Conservation (phyloP, 2,113 vertebrate genomes). For the Neomonachus schauinslandi region DNA sequence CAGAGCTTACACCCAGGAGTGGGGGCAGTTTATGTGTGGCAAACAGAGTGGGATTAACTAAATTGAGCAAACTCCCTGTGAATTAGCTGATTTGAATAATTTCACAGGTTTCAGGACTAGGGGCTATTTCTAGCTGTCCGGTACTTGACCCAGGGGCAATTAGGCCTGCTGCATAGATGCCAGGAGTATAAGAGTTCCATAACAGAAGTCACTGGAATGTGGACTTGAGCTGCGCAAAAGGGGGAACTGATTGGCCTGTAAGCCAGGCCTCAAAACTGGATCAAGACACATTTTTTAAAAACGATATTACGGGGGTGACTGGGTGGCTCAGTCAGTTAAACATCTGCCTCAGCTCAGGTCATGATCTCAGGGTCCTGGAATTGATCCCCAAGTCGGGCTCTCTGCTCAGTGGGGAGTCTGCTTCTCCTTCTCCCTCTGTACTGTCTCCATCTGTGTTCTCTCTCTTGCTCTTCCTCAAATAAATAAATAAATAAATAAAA, state of each 20-base stretch:
- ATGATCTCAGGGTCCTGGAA: not conserved
- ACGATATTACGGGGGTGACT: not conserved
- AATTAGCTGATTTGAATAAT: not conserved
- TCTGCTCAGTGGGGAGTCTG: not conserved
- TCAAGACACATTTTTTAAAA: not conserved
- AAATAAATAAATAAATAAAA: too few species aligned
- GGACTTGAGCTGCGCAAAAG: not conserved
- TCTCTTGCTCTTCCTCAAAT: not conserved
- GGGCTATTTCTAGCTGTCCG: not conserved
- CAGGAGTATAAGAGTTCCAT: not conserved
- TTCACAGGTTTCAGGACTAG: not conserved
- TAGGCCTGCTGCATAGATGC: not conserved
- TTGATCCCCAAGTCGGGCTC: not conserved
- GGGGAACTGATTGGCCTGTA: not conserved
- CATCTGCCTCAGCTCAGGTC: not conserved
- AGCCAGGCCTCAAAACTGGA: not conserved
- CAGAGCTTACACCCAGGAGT: not conserved
- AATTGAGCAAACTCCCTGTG: not conserved
- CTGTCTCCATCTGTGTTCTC: not conserved
- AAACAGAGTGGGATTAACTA: not conserved
- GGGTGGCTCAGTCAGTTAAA: not conserved
- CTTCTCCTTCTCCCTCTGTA: not conserved
- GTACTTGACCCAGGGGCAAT: not conserved
- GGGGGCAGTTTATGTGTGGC: not conserved
- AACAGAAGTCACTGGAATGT: not conserved